These are phyloP conservation scores for Exaiptasia diaphana DNA, from an alignment of 64 coral and sea anemone species.

Conservation along the genomic window DNA sequence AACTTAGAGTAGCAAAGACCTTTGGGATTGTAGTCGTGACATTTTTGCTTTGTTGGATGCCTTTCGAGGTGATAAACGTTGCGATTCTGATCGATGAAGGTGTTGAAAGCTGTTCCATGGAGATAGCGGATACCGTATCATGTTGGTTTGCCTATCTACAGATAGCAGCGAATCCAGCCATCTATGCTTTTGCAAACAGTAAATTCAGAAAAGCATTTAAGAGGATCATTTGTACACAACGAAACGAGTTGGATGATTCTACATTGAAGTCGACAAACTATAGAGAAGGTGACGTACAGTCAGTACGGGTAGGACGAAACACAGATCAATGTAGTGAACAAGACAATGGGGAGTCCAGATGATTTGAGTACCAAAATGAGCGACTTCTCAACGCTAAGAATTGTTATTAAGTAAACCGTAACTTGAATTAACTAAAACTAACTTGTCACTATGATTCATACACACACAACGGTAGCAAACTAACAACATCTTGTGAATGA, in stretches of 20 bases:
- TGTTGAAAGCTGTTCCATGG: constrained; percentile 46
- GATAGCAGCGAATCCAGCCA: constrained; percentile 47
- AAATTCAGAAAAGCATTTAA: constrained; percentile 72
- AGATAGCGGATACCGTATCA: constrained; percentile 61
- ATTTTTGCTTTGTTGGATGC: constrained; percentile 86
- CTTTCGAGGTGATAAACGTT: constrained; percentile 78
- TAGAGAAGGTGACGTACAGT: too few relatives aligned
- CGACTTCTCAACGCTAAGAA: too few relatives aligned
- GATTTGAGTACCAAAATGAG: too few relatives aligned
- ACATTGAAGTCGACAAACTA: not conserved
- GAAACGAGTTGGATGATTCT: not conserved
- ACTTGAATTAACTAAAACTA: too few relatives aligned
- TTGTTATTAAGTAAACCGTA: too few relatives aligned
- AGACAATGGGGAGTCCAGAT: too few relatives aligned
- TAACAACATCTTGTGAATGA: too few relatives aligned
- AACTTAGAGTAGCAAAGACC: constrained; percentile 61
- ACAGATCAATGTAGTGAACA: too few relatives aligned
- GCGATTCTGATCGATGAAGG: constrained; percentile 53
- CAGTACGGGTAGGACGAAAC: too few relatives aligned
- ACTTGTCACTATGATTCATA: too few relatives aligned
- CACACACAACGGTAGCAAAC: too few relatives aligned
- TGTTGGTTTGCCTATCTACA: constrained; percentile 84
- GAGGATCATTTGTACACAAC: constrained; percentile 19
- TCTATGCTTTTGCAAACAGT: constrained; percentile 52
- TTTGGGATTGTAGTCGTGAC: constrained; percentile 76